Conservation (phyloP, 2,797 vertebrate species). For the Cirrhinus mrigala region DNA sequence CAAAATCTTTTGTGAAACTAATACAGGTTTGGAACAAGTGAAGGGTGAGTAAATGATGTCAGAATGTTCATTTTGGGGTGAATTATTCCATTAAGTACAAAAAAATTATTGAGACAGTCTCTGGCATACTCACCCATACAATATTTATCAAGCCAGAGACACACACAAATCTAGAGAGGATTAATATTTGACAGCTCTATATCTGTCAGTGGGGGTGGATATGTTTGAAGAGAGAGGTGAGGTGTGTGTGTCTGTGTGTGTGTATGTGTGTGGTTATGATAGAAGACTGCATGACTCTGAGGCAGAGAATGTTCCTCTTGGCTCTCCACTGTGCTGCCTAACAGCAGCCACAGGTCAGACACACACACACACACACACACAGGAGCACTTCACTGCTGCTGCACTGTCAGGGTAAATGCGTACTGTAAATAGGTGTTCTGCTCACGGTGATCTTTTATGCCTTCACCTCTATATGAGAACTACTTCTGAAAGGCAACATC, state of each 20-base stretch:
- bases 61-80: background rate
- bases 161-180: constrained; percentile 60
- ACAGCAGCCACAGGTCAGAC: constrained; percentile 64
- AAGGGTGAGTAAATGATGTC: background rate
- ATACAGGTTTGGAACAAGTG: background rate
- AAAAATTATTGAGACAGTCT: background rate
- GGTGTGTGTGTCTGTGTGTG: constrained; percentile 65
- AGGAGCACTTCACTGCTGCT: constrained; percentile 2
- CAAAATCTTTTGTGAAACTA: too few relatives aligned
- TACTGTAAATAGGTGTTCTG: background rate
- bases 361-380: constrained; percentile 1
- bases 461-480: background rate
- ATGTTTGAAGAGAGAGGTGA: constrained; percentile 67
- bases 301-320: constrained; percentile 68
- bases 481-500: background rate
- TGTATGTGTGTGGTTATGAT: constrained; percentile 65
- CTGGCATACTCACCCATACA: constrained; percentile 50
- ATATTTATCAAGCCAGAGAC: constrained; percentile 62
- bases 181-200: constrained; percentile 62
- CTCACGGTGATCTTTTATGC: background rate
- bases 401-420: background rate
- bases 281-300: constrained; percentile 76
- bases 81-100: background rate
- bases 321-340: constrained; percentile 71
- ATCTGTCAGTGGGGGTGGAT: constrained; percentile 71